Base-by-base conservation (phyloP, 2,797 vertebrate genomes). In the Neomorphus geoffroyi region DNA sequence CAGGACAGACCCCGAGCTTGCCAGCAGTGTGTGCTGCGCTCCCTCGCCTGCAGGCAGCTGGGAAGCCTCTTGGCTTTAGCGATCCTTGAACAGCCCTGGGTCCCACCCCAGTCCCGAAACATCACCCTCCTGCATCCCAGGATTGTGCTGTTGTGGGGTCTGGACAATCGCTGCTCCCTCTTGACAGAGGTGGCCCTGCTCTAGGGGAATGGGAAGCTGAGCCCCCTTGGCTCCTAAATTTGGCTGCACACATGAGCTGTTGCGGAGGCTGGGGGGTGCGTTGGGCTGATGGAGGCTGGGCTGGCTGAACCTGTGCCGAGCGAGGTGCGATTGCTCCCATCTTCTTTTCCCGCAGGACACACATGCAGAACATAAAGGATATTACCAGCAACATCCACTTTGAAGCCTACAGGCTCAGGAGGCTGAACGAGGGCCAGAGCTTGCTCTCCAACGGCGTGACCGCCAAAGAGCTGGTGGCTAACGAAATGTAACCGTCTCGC, bases 301-400 rank as follows among this genome's bases (percentile, higher is more conserved):
- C 58, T 26, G n/a, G 39, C n/a, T 0, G 1, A 53, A 24, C n/a
- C 57, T 10, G 12, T 1, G 9, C 46, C 48, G 48, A 3, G 24
- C 5, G 2, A 17, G 26, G 19, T 46, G 35, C 1, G 6, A 94
- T 27, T 11, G 11, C 18, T 28, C 27, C 48, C 4, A 0, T 92
- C 43, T 91, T 43, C 93, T 58, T 81, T 32, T 75, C 80, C 83
- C 46, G 1, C 97, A 99, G 99, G 98, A 99, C 99, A 26, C 99
- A 99, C 97, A 99, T 99, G 99, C 99, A 99, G 98, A 99, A 99
- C 98, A 99, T 99, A 93, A 99, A 99, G 95, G 99, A 99, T 97
- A 99, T 99, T 97, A 99, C 99, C 94, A 98, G 99, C 98, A 99
- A 97, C 98, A 99, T 99, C 98, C 99, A 99, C 97, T 99, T 99